Conservation (phyloP, 1,140 invertebrate species). For the Hyposmocoma kahamanoa region DNA sequence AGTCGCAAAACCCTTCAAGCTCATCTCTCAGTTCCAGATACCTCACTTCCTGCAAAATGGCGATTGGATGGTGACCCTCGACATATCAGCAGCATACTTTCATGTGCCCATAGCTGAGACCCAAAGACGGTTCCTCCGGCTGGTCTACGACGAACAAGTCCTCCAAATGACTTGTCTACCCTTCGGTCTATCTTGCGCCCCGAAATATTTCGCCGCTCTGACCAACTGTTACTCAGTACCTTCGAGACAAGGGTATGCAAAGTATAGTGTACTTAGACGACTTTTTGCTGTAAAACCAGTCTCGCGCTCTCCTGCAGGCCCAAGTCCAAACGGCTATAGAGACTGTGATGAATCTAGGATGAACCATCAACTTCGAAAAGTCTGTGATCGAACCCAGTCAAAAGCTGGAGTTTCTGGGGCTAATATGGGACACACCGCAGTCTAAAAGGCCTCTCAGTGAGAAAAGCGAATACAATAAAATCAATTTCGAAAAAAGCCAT, state of each 20-base stretch:
- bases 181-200: background rate
- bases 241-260: conserved; percentile 10
- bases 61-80: conserved; percentile 20
- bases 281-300: conserved; percentile 12
- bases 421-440: background rate
- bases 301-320: background rate
- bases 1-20: no score
- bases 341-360: background rate
- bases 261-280: conserved; percentile 20
- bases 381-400: background rate
- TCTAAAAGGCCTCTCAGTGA: background rate
- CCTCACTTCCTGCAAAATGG: conserved; percentile 28
- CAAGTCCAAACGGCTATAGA: background rate
- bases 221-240: conserved; percentile 7
- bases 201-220: background rate
- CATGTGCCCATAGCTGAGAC: conserved; percentile 23
- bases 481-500: background rate
- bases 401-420: background rate
- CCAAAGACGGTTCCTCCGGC: conserved; percentile 16
- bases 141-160: conserved; percentile 4
- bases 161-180: conserved; percentile 1
- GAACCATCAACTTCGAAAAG: background rate
- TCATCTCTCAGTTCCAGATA: no score
- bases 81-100: conserved; percentile 42
- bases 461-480: background rate